Base-by-base conservation (phyloP, 2,797 vertebrate genomes). In the Crenichthys baileyi region DNA sequence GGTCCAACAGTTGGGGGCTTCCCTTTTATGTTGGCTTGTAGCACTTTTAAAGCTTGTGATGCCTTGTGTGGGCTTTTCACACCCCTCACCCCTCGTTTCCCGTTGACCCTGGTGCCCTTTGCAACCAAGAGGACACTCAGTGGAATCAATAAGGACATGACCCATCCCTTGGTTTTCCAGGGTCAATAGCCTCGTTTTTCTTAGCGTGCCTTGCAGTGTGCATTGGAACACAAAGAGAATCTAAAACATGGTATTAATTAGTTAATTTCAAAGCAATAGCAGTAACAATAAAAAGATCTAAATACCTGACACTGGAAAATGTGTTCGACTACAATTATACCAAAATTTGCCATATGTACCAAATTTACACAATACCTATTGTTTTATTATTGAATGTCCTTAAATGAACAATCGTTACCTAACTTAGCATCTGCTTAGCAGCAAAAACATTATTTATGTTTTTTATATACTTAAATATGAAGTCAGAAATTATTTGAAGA, bases 1-100 rank as follows among this genome's bases (percentile, higher is more conserved):
- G 20, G 31, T 12, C 41, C 20, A 13, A 41, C 63, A 67, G 63
- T 36, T 67, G 63, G 22, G 22, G 11, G 65, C n/a, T 67, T 67
- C 39, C 65, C 22, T 67, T 44, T 68, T 68, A 68, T 68, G 39
- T 68, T 68, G 39, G 22, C 65, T 68, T 44, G 39, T 44, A 68
- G 65, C 39, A 44, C 24, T 44, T 55, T 5, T 55, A 55, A 55
- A 55, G 53, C 53, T 55, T n/a, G 65, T 65, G 63, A 65, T 65
- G 36, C 20, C 36, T 39, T 65, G 20, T 65, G 18, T 68, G 24
- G 41, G 39, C 39, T 68, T 68, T 44, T 44, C 39, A 68, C 65
- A n/a, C 65, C 65, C 65, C 39, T 41, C 65, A 44, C 39, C 39
- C 39, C 41, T 24, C 7, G 39, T 68, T 41, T 41, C 22, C 39